These are phyloP conservation scores for Distichodus sexfasciatus DNA, from an alignment of 2,797 vertebrate genomes.

Conservation along the genomic window DNA sequence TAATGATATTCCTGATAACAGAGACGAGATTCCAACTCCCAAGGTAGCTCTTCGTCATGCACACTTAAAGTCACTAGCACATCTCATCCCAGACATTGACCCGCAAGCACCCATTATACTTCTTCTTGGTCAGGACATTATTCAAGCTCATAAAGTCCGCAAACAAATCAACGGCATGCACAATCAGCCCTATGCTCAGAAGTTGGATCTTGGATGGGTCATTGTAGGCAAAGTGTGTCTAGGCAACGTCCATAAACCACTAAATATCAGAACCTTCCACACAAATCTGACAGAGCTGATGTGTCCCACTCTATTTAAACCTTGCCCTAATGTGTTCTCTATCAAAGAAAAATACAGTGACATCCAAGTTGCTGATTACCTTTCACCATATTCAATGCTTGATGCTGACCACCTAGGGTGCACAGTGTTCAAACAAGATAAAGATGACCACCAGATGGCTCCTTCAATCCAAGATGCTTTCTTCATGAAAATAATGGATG, in stretches of 20 bases:
- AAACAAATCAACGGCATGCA: constrained; percentile 26
- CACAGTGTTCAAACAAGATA: constrained; percentile 34
- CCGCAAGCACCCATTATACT: not conserved
- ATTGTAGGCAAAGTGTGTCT: constrained; percentile 3
- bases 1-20: constrained; percentile 14
- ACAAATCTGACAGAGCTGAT: too few relatives aligned
- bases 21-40: not conserved
- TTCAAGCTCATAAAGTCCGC: constrained; percentile 28
- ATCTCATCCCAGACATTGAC: constrained; percentile 5
- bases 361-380: too few relatives aligned
- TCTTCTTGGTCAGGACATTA: constrained; percentile 40
- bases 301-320: too few relatives aligned
- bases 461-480: constrained; percentile 42
- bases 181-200: constrained; percentile 26
- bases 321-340: too few relatives aligned
- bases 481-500: constrained; percentile 42
- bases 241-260: not conserved
- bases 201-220: constrained; percentile 9
- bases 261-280: too few relatives aligned
- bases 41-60: constrained; percentile 10
- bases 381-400: too few relatives aligned
- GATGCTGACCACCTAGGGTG: constrained; percentile 30
- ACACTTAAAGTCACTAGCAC: constrained; percentile 5
- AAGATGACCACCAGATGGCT: constrained; percentile 37
- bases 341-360: not conserved